Evolutionary conservation across 2,888 invertebrate species (phyloP), one percentile per base, ranked within the genome.

Genomic region (Troilus luridus): DNA sequence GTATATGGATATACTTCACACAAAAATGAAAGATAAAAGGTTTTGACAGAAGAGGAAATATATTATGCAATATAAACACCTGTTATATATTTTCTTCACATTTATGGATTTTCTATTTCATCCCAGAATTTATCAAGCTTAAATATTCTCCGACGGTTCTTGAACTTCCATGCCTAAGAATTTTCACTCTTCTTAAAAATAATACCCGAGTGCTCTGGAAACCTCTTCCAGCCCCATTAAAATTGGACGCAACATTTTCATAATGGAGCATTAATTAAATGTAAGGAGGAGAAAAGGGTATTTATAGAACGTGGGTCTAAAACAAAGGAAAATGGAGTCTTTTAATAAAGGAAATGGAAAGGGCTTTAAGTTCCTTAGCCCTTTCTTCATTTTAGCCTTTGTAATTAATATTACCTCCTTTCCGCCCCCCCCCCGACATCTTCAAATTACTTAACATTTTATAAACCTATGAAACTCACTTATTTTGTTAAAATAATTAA

Each of bases 311-410:
- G 90, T 90, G 77, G 72, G 72, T 27, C 77, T 59, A 8, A 90
- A 90, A 90, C 90, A 90, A 90, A 90, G 90, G 90, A 90, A 90
- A 90, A 77, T 90, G 90, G 67, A 77, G 90, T 56, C 90, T 90
- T 90, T 90, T 90, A 90, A 72, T 90, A 90, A 90, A 77, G 90
- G 90, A 90, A 90, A 90, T 90, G 88, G 60, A 88, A 58, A 60
- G 19, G 88, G 88, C 60, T 59, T 41, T 88, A 88, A 88, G 88
- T 27, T 41, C 88, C 62, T 88, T 88, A 88, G 88, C 27, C 62
- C 88, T 59, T 62, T 27, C 88, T 88, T 88, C 88, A 60, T 60
- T 88, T 6, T 60, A 19, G 88, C 88, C 88, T 17, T 60, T 41
- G 88, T 88, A 88, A 88, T 88, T 88, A 88, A 60, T 88, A 88